Base-by-base conservation (phyloP, 2,888 invertebrate genomes). In the Embidobia sp. region DNA sequence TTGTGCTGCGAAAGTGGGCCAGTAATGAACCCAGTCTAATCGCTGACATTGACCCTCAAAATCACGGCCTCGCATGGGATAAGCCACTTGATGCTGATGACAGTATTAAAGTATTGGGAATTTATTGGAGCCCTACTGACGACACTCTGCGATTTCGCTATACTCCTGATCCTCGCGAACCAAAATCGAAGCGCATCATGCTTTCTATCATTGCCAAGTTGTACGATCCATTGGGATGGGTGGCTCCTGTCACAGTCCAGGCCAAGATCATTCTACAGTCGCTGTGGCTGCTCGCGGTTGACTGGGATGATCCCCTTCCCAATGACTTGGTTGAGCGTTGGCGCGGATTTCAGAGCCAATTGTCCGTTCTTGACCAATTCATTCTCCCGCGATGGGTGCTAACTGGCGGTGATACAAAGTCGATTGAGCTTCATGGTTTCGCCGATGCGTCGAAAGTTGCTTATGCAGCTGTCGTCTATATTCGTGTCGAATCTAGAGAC, bases 1-100 rank as follows among this genome's bases (percentile, higher is more conserved):
- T 75, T n/a, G 15, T 13, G 0, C 19, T 63, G 3, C 69, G 53
- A 1, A 53, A 53, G 10, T 35, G 35, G 27, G 27, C 15, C 1
- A 46, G 27, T 15, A 46, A 46, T 6, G 11, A 10, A 0, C 8
- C 27, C 3, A 26, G 15, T 1, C 15, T 53, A n/a, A 31, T 53
- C 4, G 0, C 0, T 0, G 57, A 42, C 16, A 11, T 57, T n/a
- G 35, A 42, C 16, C 57, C 42, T 1, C 1, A 0, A 3, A 8
- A 57, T 16, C 57, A 57, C 18, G 31, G 49, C 5, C 31, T 49
- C 10, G 31, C 49, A 1, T 31, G 49, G 8, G 31, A 49, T 3
- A 49, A 31, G 16, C 7, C 15, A 1, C 18, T 49, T 4, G 8
- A 29, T 1, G 4, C 4, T n/a, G 31, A 29, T 13, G 31, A 49